Evolutionary conservation across 2,888 invertebrate species (phyloP), one percentile per base, ranked within the genome.

Genomic region (Coenonympha glycerion): DNA sequence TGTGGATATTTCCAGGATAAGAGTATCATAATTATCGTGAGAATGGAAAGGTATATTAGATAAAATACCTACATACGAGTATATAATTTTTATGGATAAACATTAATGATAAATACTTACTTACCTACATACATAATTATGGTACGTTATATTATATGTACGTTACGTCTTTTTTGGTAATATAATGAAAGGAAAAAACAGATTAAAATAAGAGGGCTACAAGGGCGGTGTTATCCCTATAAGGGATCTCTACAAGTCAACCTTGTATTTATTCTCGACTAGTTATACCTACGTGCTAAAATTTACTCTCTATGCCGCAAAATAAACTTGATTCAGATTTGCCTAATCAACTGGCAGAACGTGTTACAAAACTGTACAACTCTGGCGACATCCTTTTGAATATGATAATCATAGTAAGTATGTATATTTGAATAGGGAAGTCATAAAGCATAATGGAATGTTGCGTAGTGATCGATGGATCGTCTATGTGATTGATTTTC

Each of bases 401-500:
- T 55, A 44, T 39, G 46, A 52, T 44, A 37, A 42, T 50, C 37
- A 40, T 45, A 53, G 50, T 33, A 19, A n/a, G n/a, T n/a, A n/a
- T n/a, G n/a, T n/a, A n/a, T n/a, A n/a, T n/a, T n/a, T n/a, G 28
- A 42, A 56, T 48, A 51, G 49, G 64, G 63, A 64, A 64, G 64
- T 62, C 55, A 52, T 57, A 61, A 55, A 55, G 52, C 19, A 58
- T 61, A 65, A 64, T 61, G 54, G 58, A 61, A 57, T 59, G 55
- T 56, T 59, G 64, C 59, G 53, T 47, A 58, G 56, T 64, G 65
- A 65, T 62, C 55, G 66, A 69, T 64, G 57, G 64, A 63, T 65
- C 71, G 64, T 63, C 55, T 68, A 57, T 63, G 61, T 70, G 71
- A 69, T 69, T 66, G 57, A 63, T 65, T 59, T 49, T 52, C 39